These are phyloP conservation scores for Chrysemys picta DNA, from an alignment of 2,113 vertebrate genomes.

Conservation along the genomic window DNA sequence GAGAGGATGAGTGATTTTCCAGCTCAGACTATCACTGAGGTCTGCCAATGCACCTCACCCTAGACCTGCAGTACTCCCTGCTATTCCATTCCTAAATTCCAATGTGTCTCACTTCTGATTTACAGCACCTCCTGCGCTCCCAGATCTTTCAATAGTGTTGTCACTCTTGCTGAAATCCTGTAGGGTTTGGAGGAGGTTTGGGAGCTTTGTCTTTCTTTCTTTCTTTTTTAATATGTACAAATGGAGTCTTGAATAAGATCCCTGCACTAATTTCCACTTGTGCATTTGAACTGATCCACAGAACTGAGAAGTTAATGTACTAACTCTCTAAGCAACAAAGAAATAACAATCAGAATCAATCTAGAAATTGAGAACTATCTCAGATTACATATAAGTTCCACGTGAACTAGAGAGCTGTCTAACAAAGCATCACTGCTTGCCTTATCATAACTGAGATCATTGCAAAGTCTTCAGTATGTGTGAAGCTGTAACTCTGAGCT, in stretches of 20 bases:
- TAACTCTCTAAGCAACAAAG: background rate
- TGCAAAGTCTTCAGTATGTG: background rate
- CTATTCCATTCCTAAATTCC: accelerated
- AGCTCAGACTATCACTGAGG: background rate
- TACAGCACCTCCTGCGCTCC: background rate
- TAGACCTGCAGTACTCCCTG: background rate
- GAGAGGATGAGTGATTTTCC: background rate
- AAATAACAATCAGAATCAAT: background rate
- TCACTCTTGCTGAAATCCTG: background rate
- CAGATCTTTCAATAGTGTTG: background rate
- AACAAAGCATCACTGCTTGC: background rate
- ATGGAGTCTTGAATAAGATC: background rate
- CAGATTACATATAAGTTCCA: background rate
- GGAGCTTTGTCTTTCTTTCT: background rate
- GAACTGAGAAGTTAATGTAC: background rate
- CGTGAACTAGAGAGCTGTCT: background rate
- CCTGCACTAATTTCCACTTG: background rate
- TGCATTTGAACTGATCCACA: background rate
- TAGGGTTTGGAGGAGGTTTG: background rate
- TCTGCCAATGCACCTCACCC: background rate
- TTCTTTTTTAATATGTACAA: background rate
- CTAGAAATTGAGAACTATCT: background rate
- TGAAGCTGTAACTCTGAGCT: background rate
- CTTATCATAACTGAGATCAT: background rate
- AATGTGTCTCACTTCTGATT: background rate